Base-by-base conservation (phyloP, 2,888 invertebrate genomes). In the Chymomyza fuscimana region DNA sequence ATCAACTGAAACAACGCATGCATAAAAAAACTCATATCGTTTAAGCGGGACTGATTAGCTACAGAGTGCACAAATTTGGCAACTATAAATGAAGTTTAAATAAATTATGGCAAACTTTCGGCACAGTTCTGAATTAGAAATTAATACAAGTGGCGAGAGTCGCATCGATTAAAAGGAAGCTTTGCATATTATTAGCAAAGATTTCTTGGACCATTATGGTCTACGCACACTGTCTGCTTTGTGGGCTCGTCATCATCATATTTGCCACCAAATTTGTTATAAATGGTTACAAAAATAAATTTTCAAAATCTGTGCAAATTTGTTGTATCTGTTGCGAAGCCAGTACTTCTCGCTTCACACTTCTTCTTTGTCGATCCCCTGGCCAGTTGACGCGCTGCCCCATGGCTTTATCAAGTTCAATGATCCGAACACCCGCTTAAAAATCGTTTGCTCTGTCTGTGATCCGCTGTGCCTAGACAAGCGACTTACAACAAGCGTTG, bases 241-340 rank as follows among this genome's bases (percentile, higher is more conserved):
- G 36, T 36, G 36, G 40, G 12, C 40, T 46, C 19, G 54, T 54
- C 19, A 46, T 54, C 58, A 58, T 58, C 58, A 12, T 19, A 15
- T 46, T 46, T 12, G 40, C 12, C 40, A 46, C 12, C 40, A 61
- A 59, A 50, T 68, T 65, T 10, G 63, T 52, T 60, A 67, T 58
- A 61, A 54, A 65, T 78, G 78, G 77, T 88, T 87, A 76, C 80
- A 84, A 70, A 77, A 70, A 77, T 73, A 79, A 36, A 73, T 74
- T 76, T 60, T 58, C 65, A 70, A 79, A 72, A 73, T 76, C 70
- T 82, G 71, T 79, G 87, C 87, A 72, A 87, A 52, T 65, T 60
- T 72, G n/a, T 65, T 79, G 61, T 63, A 61, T 51, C 81, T 72
- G 67, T 32, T 83, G 88, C 86, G 83, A 80, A 87, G 74, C 74